Conservation (phyloP, 2,113 vertebrate genomes). For the Entosphenus tridentatus region DNA sequence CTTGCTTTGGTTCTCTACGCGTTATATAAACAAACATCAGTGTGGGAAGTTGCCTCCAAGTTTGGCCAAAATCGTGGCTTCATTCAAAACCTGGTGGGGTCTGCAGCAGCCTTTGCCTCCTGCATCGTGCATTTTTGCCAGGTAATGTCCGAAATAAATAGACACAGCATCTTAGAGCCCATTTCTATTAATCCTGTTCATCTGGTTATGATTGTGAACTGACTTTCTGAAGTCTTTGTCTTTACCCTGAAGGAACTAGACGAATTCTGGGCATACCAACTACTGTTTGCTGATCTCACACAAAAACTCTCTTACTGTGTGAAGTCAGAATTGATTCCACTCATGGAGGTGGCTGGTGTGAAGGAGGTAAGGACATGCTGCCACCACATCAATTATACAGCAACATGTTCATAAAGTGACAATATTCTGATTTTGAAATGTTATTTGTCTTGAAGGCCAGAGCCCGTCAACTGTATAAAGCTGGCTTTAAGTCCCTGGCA, state of each 20-base stretch:
- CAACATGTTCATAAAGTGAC: neutral
- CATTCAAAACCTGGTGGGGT: constrained; percentile 48
- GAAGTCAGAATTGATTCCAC: constrained; percentile 54
- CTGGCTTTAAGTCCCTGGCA: constrained; percentile 49
- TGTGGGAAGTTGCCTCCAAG: constrained; percentile 53
- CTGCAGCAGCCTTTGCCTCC: constrained; percentile 54
- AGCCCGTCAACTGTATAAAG: constrained; percentile 57
- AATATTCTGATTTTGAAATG: constrained; percentile 7
- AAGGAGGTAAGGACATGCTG: constrained; percentile 35
- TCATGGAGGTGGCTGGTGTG: constrained; percentile 84
- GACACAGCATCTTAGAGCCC: constrained; percentile 1
- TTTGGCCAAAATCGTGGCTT: constrained; percentile 63
- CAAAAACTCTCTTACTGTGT: constrained; percentile 66
- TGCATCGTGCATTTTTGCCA: constrained; percentile 72
- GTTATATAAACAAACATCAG: constrained; percentile 46
- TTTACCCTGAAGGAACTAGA: constrained; percentile 43
- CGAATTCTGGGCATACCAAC: constrained; percentile 71
- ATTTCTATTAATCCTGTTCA: neutral
- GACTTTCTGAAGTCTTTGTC: constrained; percentile 5
- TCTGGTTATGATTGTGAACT: neutral
- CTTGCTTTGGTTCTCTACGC: constrained; percentile 48
- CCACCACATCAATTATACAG: neutral
- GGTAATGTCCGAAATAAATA: constrained; percentile 23
- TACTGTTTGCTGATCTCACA: constrained; percentile 49
- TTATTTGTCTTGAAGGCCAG: constrained; percentile 30